Conservation (phyloP, 2,113 vertebrate species). For the Stomatorhinus ivindoensis region DNA sequence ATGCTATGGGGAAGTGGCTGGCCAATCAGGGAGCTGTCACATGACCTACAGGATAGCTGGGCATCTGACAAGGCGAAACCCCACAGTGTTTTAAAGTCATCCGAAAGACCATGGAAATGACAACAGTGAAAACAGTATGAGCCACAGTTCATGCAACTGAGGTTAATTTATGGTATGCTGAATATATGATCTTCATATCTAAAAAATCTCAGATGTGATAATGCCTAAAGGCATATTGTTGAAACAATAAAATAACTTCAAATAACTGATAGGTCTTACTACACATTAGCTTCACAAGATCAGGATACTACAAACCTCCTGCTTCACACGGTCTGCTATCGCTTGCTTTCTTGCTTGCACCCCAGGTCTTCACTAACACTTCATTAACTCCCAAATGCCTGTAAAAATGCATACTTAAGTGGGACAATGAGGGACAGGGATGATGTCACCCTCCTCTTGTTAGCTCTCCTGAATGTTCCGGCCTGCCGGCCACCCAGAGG, state of each 20-base stretch:
- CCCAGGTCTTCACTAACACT: not conserved
- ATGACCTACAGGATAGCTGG: not conserved
- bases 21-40: not conserved
- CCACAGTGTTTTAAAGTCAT: not conserved
- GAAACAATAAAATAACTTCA: not conserved
- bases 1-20: not conserved
- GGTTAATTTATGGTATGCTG: not conserved
- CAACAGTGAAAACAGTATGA: not conserved
- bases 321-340: not conserved
- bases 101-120: not conserved
- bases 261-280: no score
- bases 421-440: not conserved
- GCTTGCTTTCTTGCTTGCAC: not conserved
- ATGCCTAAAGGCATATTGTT: not conserved
- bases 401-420: not conserved
- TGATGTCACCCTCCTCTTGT: not conserved
- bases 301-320: not conserved
- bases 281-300: not conserved
- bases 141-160: not conserved
- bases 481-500: not conserved
- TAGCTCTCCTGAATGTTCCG: not conserved
- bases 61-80: not conserved
- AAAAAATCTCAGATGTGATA: not conserved
- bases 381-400: not conserved
- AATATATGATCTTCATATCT: not conserved